A percentile compares a stretch with the other conserved stretches of the same genome.
phyloP scores from a whole-genome alignment of 2,888 invertebrate genomes.

The Drosophila bunnanda region DNA sequence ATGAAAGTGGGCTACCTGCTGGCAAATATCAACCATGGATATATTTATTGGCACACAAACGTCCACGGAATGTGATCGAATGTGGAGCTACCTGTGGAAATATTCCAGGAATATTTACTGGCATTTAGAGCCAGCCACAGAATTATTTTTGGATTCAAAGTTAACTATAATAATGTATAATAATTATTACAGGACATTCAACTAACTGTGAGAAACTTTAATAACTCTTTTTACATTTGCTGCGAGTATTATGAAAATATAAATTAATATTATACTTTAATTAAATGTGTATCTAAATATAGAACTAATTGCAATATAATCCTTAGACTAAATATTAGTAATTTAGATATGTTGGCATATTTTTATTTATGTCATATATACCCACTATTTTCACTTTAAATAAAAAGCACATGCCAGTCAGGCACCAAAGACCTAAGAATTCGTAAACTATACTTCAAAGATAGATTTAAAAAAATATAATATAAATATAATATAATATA shows the following conservation, averaged over 20 bases:
- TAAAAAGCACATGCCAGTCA: neutral
- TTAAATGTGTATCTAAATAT: neutral
- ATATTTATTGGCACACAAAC: constrained; percentile 40
- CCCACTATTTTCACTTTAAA: neutral
- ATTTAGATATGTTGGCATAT: too few species aligned
- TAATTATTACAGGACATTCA: neutral
- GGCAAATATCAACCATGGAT: constrained; percentile 59
- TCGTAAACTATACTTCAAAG: neutral
- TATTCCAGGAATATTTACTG: neutral
- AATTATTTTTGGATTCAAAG: neutral
- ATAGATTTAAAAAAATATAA: neutral
- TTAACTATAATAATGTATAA: too few species aligned
- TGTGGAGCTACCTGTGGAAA: neutral
- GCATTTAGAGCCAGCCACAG: too few species aligned
- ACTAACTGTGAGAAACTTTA: too few species aligned
- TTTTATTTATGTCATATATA: neutral
- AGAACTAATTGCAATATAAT: too few species aligned
- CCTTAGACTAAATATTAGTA: too few species aligned
- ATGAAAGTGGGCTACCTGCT: constrained; percentile 58
- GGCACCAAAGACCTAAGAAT: neutral
- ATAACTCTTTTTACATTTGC: neutral
- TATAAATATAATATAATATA: too few species aligned
- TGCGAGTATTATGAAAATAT: too few species aligned
- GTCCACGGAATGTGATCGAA: constrained; percentile 11
- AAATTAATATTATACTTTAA: neutral